Base-by-base conservation (phyloP, 2,888 invertebrate species). In the Gisinianus flammeolus region DNA sequence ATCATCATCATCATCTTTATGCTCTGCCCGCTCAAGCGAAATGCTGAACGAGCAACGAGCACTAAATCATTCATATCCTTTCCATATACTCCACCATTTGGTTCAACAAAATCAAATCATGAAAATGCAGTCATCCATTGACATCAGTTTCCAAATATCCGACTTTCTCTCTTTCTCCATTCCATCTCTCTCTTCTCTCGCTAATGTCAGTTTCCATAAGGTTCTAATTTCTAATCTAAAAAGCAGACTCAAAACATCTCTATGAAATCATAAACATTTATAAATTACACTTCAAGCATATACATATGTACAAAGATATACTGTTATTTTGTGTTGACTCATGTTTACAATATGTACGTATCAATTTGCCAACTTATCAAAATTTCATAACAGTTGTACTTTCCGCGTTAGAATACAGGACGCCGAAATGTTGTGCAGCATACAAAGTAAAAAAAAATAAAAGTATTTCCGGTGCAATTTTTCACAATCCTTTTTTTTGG, bases 21-120 rank as follows among this genome's bases (percentile, higher is more conserved):
- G 62, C 22, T 72, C 72, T 72, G 72, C 31, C 72, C 62, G 58
- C 31, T 31, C 58, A 72, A 54, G 72, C 72, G 72, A 72, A 58
- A 8, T 56, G 30, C 16, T 16, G 22, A 10, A 28, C n/a, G 58
- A 72, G 72, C 22, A 56, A 16, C 24, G 26, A 64, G 64, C 26
- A 67, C 35, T 67, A 67, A 35, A 35, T 67, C 35, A 67, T 67
- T 67, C 67, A 67, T 62, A 62, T 62, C 62, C 62, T 62, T 62
- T 16, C 26, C 62, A 62, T 28, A 62, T 28, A 6, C 24, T 26
- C 0, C 8, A 26, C 28, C 26, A 62, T 44, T 44, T 24, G 35
- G 54, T 54, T 70, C 54, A 24, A 71, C 52, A 56, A 71, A 71
- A 71, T 71, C 71, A 71, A 56, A 71, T 56, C 71, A 71, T 54